phyloP scores from a whole-genome alignment of 2,113 vertebrate species.

The Leptosomus discolor region DNA sequence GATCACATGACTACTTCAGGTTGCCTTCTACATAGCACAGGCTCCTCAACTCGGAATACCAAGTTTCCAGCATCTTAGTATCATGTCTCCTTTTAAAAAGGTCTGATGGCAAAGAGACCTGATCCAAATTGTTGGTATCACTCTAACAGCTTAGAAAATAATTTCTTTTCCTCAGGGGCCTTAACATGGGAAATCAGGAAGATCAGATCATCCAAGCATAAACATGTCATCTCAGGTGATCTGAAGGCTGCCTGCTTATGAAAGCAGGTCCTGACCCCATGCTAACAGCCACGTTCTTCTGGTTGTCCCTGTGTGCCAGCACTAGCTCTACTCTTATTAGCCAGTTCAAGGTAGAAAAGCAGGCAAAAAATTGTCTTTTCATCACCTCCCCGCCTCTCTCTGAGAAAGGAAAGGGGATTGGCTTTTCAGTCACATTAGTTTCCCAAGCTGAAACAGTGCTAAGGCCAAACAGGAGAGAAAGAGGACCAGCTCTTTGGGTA shows the following conservation, averaged over 20 bases:
- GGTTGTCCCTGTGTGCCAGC: accelerated
- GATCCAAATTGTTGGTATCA: neutral
- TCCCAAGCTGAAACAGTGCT: neutral
- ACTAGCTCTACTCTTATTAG: neutral
- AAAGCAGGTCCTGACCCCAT: neutral
- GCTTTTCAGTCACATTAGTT: neutral
- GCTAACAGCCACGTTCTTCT: neutral
- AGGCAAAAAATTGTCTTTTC: neutral
- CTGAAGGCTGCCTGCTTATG: neutral
- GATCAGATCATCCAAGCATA: neutral
- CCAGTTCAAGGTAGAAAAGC: neutral
- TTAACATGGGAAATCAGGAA: neutral
- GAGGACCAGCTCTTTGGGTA: neutral
- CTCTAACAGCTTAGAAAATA: neutral
- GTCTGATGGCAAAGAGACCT: neutral
- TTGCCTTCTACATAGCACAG: neutral
- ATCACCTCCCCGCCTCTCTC: accelerated
- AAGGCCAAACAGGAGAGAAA: neutral
- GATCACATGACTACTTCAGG: neutral
- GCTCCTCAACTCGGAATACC: neutral
- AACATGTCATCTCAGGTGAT: neutral
- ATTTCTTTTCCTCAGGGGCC: too few relatives aligned
- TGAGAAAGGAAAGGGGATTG: neutral
- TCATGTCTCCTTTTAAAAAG: neutral
- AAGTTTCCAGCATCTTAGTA: neutral